Percentiles rank a stretch among this genome's conserved stretches.
These are phyloP conservation scores for Grapholita molesta DNA, from an alignment of 1,140 invertebrate species.

Conservation along the genomic window DNA sequence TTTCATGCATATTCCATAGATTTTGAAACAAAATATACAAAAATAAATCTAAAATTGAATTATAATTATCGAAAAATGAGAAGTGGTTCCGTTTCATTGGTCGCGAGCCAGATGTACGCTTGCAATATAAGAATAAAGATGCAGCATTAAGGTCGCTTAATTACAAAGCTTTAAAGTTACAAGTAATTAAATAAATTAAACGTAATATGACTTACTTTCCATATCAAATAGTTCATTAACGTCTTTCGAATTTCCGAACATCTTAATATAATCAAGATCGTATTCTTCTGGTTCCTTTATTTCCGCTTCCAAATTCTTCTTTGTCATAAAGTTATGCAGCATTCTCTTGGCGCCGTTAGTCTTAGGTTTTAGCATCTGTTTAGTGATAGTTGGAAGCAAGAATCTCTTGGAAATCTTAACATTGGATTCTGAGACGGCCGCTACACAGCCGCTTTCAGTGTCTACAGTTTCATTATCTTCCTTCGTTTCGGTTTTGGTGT, in stretches of 20 bases:
- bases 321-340: slow-evolving; percentile 27
- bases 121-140: too few species aligned
- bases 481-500: slow-evolving; percentile 27
- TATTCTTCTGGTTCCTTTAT: slow-evolving; percentile 17
- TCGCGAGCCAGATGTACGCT: too few species aligned
- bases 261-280: slow-evolving; percentile 42
- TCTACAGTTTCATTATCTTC: background rate
- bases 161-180: too few species aligned
- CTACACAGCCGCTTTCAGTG: background rate
- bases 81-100: too few species aligned
- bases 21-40: too few species aligned
- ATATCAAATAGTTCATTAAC: slow-evolving; percentile 55
- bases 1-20: too few species aligned
- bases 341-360: slow-evolving; percentile 31
- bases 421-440: slow-evolving; percentile 21
- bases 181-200: too few species aligned
- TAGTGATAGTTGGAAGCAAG: slow-evolving; percentile 36
- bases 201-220: slow-evolving; percentile 47
- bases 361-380: slow-evolving; percentile 23
- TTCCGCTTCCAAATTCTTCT: background rate
- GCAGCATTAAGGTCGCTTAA: too few species aligned
- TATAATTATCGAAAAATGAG: too few species aligned
- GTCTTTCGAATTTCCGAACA: slow-evolving; percentile 58
- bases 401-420: slow-evolving; percentile 38
- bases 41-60: too few species aligned